A percentile compares a stretch with the other conserved stretches of the same genome.
phyloP scores from a whole-genome alignment of 2,888 invertebrate species.

The Ferrisia virgata region DNA sequence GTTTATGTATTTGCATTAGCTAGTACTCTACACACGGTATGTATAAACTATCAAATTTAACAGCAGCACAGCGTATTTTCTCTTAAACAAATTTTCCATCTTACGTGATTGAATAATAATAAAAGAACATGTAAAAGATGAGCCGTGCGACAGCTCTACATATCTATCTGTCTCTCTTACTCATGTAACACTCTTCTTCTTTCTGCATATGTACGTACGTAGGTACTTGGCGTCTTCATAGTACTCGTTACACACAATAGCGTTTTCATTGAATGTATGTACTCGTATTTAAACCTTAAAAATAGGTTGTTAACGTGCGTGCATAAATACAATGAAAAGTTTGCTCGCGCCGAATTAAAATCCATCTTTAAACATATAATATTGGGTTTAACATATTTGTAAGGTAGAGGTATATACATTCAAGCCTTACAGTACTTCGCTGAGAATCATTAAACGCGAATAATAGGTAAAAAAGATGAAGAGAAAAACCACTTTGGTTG shows the following conservation, averaged over 20 bases:
- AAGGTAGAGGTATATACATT: too few species aligned
- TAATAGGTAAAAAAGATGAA: too few species aligned
- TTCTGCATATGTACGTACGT: too few species aligned
- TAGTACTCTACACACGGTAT: not conserved
- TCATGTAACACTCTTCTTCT: not conserved
- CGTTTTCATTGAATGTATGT: not conserved
- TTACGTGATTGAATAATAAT: not conserved
- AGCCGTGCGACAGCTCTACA: slow-evolving; percentile 9
- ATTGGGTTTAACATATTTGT: too few species aligned
- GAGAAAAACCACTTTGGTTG: too few species aligned
- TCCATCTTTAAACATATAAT: not conserved
- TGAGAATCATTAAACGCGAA: too few species aligned
- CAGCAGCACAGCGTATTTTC: not conserved
- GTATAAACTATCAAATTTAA: not conserved
- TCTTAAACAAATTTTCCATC: not conserved
- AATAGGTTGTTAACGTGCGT: slow-evolving; percentile 17
- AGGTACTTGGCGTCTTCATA: not conserved
- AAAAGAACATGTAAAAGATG: not conserved
- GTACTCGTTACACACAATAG: not conserved
- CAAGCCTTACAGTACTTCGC: too few species aligned
- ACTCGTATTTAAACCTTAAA: slow-evolving; percentile 7
- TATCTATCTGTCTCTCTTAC: not conserved
- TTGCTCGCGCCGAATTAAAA: not conserved
- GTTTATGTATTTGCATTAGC: not conserved
- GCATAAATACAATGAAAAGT: not conserved